phyloP scores from a whole-genome alignment of 2,113 vertebrate species.

The Trematocara nigrifrons region DNA sequence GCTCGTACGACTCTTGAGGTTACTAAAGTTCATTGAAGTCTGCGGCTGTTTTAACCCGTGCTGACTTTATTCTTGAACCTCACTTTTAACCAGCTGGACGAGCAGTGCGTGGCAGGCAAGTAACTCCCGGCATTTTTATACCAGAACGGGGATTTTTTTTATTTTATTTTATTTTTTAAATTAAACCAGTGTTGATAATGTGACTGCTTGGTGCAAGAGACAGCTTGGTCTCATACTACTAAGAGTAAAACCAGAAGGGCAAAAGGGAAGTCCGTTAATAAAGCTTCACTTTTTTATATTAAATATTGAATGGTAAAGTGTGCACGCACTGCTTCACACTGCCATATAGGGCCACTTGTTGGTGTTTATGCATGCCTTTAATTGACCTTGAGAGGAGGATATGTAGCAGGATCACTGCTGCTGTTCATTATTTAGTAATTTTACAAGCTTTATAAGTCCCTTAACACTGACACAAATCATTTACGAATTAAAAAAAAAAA shows the following conservation, averaged over 20 bases:
- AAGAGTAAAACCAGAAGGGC: neutral
- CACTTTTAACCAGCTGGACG: neutral
- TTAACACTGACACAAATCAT: neutral
- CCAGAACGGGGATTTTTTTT: neutral
- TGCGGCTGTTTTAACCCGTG: neutral
- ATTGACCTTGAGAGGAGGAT: neutral
- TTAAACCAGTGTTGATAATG: neutral
- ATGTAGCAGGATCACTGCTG: neutral
- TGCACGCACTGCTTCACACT: neutral
- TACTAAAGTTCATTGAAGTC: conserved; percentile 33
- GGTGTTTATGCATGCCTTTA: neutral
- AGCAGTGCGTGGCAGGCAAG: neutral
- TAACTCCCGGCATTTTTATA: neutral
- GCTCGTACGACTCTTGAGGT: conserved; percentile 26
- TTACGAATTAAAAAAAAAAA: rapidly evolving
- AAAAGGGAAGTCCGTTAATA: neutral
- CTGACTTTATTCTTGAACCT: neutral
- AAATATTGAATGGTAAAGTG: neutral
- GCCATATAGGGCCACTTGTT: neutral
- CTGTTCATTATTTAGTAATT: neutral
- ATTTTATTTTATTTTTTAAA: rapidly evolving
- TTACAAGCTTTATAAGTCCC: neutral
- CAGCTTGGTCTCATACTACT: neutral
- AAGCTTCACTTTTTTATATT: neutral
- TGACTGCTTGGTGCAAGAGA: neutral